Base-by-base conservation (phyloP, 2,113 vertebrate genomes). In the Syrrhaptes paradoxus region DNA sequence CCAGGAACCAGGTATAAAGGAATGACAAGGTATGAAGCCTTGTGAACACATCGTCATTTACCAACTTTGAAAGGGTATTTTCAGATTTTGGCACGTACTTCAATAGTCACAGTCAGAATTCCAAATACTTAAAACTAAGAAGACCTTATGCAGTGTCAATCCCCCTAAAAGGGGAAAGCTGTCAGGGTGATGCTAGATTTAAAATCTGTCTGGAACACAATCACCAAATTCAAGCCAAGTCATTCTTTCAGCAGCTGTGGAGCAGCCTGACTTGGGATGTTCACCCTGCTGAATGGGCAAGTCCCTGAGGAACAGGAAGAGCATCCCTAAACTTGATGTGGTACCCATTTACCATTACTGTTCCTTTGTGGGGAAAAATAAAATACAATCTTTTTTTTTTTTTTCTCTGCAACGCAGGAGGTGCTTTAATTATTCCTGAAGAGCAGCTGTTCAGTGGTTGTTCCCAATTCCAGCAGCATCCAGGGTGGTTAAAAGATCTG, bases 381-480 rank as follows among this genome's bases (percentile, higher is more conserved):
- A 49, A 51, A 7, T 19, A 26, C 12, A n/a, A 9, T 13, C 28
- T 31, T 17, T 32, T 6, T 71, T 36, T 24, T 43, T 31, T 17
- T 32, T 6, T 72, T 36, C 28, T 57, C 17, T 62, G 62, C 65
- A 57, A 18, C 46, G 12, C 34, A 31, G 59, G 84, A 89, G 81
- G n/a, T 77, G 41, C 59, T 94, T 70, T 46, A 38, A 48, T 86
- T 73, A 52, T 89, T 67, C 41, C 87, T 91, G 19, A 43, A 24
- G 59, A 89, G 73, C 80, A 79, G 49, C 76, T 89, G 57, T 46
- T 86, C 32, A 12, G 32, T 41, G 29, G 29, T 25, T 90, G 83
- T 48, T 89, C 72, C 76, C 36, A 36, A 31, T 76, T 79, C 72
- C 80, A 73, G 58, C 49, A 80, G 63, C 83, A 41, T 18, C 32